These are phyloP conservation scores for Trachymyrmex cornetzi DNA, from an alignment of 1,140 invertebrate species.

Conservation along the genomic window DNA sequence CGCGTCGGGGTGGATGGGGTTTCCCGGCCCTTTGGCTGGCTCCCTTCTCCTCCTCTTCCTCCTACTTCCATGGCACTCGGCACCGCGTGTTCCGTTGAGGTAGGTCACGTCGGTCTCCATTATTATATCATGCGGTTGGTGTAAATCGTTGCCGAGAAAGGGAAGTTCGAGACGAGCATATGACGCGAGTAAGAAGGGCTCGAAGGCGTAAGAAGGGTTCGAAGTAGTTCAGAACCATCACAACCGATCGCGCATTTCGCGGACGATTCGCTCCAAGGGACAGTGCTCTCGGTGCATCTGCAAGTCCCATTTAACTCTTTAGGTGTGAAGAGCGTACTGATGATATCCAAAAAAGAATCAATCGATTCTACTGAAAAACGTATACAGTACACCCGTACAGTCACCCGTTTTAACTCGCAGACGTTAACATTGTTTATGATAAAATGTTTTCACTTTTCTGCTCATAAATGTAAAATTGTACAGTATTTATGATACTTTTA, in stretches of 20 bases:
- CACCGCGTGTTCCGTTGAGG: slow-evolving; percentile 65
- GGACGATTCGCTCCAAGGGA: slow-evolving; percentile 32
- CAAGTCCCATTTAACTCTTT: slow-evolving; percentile 39
- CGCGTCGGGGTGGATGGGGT: slow-evolving; percentile 68
- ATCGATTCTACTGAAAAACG: background rate
- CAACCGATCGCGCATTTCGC: slow-evolving; percentile 51
- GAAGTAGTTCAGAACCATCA: slow-evolving; percentile 37
- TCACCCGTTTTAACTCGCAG: background rate
- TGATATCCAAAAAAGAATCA: background rate
- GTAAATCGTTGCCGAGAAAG: slow-evolving; percentile 43
- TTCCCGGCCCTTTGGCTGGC: slow-evolving; percentile 43
- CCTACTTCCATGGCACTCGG: slow-evolving; percentile 44
- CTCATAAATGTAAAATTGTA: background rate
- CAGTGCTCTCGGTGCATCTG: slow-evolving; percentile 4
- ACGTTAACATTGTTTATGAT: background rate
- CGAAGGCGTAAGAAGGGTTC: slow-evolving; percentile 13
- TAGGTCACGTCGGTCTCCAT: slow-evolving; percentile 71
- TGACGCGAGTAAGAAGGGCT: slow-evolving; percentile 25
- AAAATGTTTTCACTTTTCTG: background rate
- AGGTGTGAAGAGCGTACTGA: background rate
- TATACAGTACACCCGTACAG: background rate
- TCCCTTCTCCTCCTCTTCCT: slow-evolving; percentile 15
- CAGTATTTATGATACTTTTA: background rate
- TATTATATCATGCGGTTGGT: slow-evolving; percentile 56
- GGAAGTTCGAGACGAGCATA: slow-evolving; percentile 20